Evolutionary conservation across 2,888 invertebrate species (phyloP).

Genomic region (Heliothis peltigera): DNA sequence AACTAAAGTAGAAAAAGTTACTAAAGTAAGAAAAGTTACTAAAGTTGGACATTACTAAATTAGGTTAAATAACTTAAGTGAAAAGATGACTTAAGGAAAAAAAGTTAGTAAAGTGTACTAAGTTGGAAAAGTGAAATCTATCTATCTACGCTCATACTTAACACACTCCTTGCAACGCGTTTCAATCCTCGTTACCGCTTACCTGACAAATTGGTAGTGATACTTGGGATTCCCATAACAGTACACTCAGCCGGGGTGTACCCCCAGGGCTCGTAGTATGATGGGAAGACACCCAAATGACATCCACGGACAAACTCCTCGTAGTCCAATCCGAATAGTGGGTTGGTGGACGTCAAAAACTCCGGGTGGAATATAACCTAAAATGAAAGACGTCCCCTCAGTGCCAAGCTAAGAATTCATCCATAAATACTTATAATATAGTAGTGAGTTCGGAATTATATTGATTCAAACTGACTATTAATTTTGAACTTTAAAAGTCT

Average conservation of each 20-base stretch:
- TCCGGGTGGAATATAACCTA: conserved; percentile 99
- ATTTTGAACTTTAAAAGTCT: too few relatives aligned
- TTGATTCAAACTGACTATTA: too few relatives aligned
- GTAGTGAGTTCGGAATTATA: too few relatives aligned
- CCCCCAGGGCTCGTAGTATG: conserved; percentile 99
- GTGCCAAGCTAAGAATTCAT: too few relatives aligned
- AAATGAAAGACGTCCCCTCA: conserved; percentile 3
- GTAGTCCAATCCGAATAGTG: conserved; percentile 98
- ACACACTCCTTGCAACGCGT: too few relatives aligned
- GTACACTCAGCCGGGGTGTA: conserved; percentile 99
- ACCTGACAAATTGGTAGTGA: conserved; percentile 99
- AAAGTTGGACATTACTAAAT: neutral
- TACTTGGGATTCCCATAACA: conserved; percentile 99
- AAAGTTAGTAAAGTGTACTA: too few relatives aligned
- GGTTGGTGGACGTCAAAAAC: conserved; percentile 99
- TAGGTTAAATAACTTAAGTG: too few relatives aligned
- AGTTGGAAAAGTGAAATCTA: too few relatives aligned
- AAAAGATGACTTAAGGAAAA: too few relatives aligned
- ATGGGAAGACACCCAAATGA: conserved; percentile 99
- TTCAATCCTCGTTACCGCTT: too few relatives aligned
- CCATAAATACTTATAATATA: too few relatives aligned
- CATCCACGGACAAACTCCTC: conserved; percentile 99
- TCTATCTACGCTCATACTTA: too few relatives aligned
- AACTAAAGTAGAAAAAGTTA: neutral
- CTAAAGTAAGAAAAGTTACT: neutral